A percentile compares a stretch with the other conserved stretches of the same genome.
Evolutionary conservation across 92 coral and sea anemone genomes (phyloP).

Genomic region (Heliopora coerulea): DNA sequence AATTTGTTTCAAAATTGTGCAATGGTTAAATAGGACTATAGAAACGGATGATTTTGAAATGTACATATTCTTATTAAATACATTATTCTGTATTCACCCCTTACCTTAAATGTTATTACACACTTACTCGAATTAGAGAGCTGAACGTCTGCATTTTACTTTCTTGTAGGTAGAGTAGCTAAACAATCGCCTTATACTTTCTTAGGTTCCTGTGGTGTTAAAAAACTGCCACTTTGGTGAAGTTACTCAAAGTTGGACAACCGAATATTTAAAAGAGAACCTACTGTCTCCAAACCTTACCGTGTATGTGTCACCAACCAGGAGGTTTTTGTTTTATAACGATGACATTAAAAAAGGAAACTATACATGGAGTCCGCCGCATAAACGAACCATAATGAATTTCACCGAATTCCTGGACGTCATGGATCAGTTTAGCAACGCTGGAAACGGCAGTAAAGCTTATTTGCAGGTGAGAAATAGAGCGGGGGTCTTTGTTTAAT

Average conservation of each 20-base stretch:
- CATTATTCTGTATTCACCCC: too few relatives aligned
- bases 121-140: too few relatives aligned
- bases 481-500: too few relatives aligned
- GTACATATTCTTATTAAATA: too few relatives aligned
- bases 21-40: too few relatives aligned
- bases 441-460: conserved; percentile 46
- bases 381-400: conserved; percentile 38
- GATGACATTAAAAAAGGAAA: conserved; percentile 22
- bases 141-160: too few relatives aligned
- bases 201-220: conserved; percentile 47
- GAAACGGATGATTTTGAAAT: too few relatives aligned
- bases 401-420: conserved; percentile 41
- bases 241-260: conserved; percentile 49
- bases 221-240: conserved; percentile 56
- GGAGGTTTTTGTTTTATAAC: conserved; percentile 55
- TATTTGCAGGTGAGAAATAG: conserved; percentile 43
- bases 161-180: too few relatives aligned
- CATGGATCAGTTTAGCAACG: conserved; percentile 22
- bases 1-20: too few relatives aligned
- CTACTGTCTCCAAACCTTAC: conserved; percentile 45
- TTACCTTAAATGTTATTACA: too few relatives aligned
- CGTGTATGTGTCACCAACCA: conserved; percentile 48
- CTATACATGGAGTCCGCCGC: conserved; percentile 56
- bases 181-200: neutral
- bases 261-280: conserved; percentile 50